These are phyloP conservation scores for Phalacrocorax carbo DNA, from an alignment of 2,113 vertebrate genomes.

Conservation along the genomic window DNA sequence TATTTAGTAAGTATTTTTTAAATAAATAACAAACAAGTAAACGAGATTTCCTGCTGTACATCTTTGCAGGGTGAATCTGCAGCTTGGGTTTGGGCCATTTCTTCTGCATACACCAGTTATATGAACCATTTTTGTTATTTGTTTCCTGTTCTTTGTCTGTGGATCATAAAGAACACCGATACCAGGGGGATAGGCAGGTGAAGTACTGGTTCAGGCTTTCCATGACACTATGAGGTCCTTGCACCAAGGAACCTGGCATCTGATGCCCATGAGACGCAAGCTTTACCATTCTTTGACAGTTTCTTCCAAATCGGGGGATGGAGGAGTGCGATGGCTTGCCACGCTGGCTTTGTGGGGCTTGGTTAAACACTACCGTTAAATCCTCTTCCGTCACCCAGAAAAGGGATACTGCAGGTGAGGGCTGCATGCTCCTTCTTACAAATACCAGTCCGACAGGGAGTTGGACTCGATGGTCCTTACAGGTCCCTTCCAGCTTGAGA, in stretches of 20 bases:
- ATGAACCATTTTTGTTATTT: background rate
- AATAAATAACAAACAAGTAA: background rate
- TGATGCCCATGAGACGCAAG: background rate
- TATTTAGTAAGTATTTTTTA: background rate
- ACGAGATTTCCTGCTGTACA: background rate
- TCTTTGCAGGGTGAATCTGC: background rate
- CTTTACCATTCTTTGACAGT: background rate
- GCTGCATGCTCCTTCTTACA: background rate
- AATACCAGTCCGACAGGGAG: background rate
- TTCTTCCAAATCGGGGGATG: background rate
- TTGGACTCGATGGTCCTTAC: background rate
- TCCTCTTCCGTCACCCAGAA: background rate
- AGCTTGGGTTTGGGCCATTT: background rate
- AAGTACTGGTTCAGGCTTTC: background rate
- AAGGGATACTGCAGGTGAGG: background rate
- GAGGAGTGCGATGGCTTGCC: background rate
- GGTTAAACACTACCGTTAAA: background rate
- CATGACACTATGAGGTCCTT: rapidly evolving
- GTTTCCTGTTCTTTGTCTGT: background rate
- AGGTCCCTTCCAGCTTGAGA: background rate
- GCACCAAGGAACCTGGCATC: background rate
- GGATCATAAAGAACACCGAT: background rate
- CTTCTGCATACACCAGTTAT: background rate
- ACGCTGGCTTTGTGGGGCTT: too few species aligned
- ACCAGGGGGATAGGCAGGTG: background rate